Percentiles rank a stretch among this genome's conserved stretches.
These are phyloP conservation scores for Caenorhabditis brenneri DNA, from an alignment of 1,140 invertebrate species.

Conservation along the genomic window DNA sequence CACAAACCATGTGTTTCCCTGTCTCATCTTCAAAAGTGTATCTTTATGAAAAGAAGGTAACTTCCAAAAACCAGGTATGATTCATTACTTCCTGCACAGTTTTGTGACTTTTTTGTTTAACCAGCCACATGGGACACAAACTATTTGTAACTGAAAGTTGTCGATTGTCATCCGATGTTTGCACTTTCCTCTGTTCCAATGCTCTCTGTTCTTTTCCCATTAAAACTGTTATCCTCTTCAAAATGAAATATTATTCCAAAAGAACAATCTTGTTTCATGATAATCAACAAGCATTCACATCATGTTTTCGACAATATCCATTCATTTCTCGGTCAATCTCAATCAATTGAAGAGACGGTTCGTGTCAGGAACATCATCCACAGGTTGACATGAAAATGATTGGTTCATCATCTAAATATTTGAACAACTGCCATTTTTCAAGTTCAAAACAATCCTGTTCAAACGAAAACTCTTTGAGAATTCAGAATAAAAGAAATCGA, in stretches of 20 bases:
- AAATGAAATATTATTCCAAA: neutral
- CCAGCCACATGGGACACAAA: neutral
- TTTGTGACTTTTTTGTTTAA: constrained; percentile 14
- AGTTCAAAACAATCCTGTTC: constrained; percentile 17
- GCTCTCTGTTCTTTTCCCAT: neutral
- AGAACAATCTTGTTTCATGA: constrained; percentile 19
- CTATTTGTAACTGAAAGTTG: constrained; percentile 23
- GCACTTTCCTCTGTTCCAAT: constrained; percentile 17
- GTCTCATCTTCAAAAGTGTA: too few relatives aligned
- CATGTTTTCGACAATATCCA: constrained; percentile 6
- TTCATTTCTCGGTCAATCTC: neutral
- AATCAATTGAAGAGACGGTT: neutral
- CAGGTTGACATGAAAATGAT: constrained; percentile 16
- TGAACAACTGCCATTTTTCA: constrained; percentile 9
- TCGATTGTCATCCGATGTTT: neutral
- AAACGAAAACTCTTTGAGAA: neutral
- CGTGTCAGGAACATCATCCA: constrained; percentile 17
- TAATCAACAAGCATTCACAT: constrained; percentile 16
- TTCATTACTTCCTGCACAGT: neutral
- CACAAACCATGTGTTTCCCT: too few relatives aligned
- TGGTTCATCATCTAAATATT: neutral
- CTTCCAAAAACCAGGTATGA: neutral
- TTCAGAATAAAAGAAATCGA: neutral
- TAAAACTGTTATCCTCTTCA: neutral
- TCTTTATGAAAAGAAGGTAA: too few relatives aligned